phyloP scores from a whole-genome alignment of 2,888 invertebrate genomes.

The Polyploca ridens region DNA sequence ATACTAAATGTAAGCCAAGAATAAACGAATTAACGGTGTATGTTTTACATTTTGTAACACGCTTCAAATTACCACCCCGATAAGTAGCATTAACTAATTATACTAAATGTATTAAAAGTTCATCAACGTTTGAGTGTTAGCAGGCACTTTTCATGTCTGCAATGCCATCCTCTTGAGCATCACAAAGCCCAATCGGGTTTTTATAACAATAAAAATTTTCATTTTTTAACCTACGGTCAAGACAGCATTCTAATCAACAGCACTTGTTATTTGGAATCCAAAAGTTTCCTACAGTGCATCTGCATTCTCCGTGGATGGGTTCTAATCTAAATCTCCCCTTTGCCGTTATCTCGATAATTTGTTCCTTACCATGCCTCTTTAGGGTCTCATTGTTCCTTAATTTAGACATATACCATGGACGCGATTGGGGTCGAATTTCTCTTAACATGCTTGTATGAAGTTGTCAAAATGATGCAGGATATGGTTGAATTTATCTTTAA shows the following conservation, averaged over 20 bases:
- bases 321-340: not conserved
- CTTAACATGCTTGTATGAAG: not conserved
- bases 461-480: not conserved
- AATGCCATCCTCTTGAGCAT: too few species aligned
- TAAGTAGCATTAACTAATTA: too few species aligned
- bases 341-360: not conserved
- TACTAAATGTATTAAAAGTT: too few species aligned
- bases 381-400: slow-evolving; percentile 16
- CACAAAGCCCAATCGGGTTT: too few species aligned
- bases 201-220: too few species aligned
- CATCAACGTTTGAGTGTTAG: not conserved
- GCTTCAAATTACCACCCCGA: not conserved
- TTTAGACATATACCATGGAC: slow-evolving; percentile 14
- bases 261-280: not conserved
- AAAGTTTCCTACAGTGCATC: not conserved
- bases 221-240: too few species aligned
- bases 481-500: too few species aligned
- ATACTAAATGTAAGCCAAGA: not conserved
- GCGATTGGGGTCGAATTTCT: not conserved
- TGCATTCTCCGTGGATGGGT: too few species aligned
- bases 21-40: not conserved
- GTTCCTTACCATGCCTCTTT: not conserved
- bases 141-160: too few species aligned
- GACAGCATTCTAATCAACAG: too few species aligned
- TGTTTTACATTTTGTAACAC: not conserved